Evolutionary conservation across 2,888 invertebrate species (phyloP).

Genomic region (Meta bourneti): DNA sequence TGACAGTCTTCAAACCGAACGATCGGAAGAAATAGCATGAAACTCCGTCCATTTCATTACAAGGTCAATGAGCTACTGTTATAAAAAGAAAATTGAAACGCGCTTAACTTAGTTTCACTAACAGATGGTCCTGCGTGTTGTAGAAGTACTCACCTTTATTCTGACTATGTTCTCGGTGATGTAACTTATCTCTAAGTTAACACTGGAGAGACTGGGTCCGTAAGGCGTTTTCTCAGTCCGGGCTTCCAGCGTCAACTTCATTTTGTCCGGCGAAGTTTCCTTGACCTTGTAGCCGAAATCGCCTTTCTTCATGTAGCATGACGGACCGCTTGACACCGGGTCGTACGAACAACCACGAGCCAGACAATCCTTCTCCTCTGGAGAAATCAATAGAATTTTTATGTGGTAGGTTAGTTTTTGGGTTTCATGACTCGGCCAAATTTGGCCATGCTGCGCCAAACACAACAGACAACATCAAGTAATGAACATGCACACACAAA

Average conservation of each 20-base stretch:
- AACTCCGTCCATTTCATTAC: no score
- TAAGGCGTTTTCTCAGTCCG: neutral
- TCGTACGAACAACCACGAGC: constrained; percentile 35
- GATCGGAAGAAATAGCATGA: no score
- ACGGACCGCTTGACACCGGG: constrained; percentile 1
- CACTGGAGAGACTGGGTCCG: neutral
- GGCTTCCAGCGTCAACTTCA: neutral
- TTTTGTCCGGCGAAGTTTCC: neutral
- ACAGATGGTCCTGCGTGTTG: no score
- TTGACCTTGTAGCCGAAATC: constrained; percentile 42
- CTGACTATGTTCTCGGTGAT: constrained; percentile 73
- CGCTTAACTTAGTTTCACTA: no score
- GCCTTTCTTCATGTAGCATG: constrained; percentile 54
- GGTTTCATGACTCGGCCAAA: no score
- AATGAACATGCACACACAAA: no score
- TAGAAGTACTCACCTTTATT: constrained; percentile 55
- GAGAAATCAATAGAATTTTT: neutral
- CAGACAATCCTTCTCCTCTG: neutral
- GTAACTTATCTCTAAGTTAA: constrained; percentile 62
- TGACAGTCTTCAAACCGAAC: no score
- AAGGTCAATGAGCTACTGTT: no score
- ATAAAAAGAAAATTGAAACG: no score
- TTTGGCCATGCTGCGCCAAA: no score
- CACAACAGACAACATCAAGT: no score
- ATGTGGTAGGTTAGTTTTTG: no score